Percentiles rank a stretch among this genome's conserved stretches.
These are phyloP conservation scores for Drosophila pseudotakahashii DNA, from an alignment of 2,888 invertebrate genomes.

Conservation along the genomic window DNA sequence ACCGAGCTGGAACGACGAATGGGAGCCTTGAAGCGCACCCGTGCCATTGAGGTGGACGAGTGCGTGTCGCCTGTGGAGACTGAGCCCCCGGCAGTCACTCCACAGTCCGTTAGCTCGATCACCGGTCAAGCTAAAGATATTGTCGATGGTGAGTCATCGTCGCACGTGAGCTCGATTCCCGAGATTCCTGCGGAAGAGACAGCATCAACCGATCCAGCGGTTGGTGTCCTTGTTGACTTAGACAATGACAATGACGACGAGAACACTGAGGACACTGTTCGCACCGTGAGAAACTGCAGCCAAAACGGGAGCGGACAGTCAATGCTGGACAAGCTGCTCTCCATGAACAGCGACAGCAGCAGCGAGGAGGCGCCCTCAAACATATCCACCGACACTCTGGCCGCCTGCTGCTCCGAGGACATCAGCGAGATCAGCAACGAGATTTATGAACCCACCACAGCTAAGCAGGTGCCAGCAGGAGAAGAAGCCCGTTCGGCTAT, in stretches of 20 bases:
- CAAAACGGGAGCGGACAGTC: slow-evolving; percentile 76
- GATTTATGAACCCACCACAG: slow-evolving; percentile 68
- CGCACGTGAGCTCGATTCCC: neutral
- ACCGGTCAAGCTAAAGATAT: slow-evolving; percentile 5
- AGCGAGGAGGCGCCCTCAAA: slow-evolving; percentile 82
- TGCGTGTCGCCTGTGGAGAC: slow-evolving; percentile 58
- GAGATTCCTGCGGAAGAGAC: slow-evolving; percentile 15
- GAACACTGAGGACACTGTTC: slow-evolving; percentile 81
- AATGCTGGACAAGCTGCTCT: slow-evolving; percentile 82
- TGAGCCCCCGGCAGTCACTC: slow-evolving; percentile 5
- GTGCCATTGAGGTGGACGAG: slow-evolving; percentile 80
- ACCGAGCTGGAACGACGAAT: slow-evolving; percentile 79
- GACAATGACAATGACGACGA: slow-evolving; percentile 82
- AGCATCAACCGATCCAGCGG: neutral
- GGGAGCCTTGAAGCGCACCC: slow-evolving; percentile 67
- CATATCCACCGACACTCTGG: slow-evolving; percentile 81
- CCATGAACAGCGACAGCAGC: slow-evolving; percentile 83
- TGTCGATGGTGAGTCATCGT: slow-evolving; percentile 12
- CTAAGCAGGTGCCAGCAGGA: slow-evolving; percentile 10
- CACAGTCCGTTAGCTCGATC: slow-evolving; percentile 1
- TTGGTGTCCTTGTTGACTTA: slow-evolving; percentile 54
- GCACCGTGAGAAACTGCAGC: slow-evolving; percentile 62
- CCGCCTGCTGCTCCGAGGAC: slow-evolving; percentile 81
- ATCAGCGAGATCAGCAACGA: slow-evolving; percentile 82
- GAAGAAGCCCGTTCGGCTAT: slow-evolving; percentile 13